Percentiles rank a stretch among this genome's conserved stretches.
phyloP scores from a whole-genome alignment of 2,888 invertebrate species.

The Dastarcus helophoroides region DNA sequence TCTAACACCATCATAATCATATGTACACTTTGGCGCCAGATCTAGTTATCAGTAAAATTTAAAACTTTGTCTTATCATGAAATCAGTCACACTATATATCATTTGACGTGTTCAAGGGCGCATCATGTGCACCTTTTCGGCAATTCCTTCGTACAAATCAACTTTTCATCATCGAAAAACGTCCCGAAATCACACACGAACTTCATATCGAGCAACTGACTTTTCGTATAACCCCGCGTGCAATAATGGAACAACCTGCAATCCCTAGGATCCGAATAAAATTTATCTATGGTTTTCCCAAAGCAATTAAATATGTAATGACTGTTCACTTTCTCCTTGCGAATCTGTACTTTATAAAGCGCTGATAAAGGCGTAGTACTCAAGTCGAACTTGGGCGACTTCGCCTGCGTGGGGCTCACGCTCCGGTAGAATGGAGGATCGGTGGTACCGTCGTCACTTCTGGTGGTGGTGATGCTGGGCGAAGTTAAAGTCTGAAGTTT shows the following conservation, averaged over 20 bases:
- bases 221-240: conserved; percentile 44
- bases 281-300: conserved; percentile 42
- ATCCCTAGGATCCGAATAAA: conserved; percentile 46
- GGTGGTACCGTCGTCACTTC: conserved; percentile 15
- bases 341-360: conserved; percentile 31
- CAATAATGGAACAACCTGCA: conserved; percentile 51
- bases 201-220: conserved; percentile 46
- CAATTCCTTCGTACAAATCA: conserved; percentile 39
- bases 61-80: too few relatives aligned
- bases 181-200: conserved; percentile 49
- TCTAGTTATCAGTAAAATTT: too few relatives aligned
- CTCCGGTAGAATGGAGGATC: conserved; percentile 31
- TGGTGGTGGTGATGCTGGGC: not conserved
- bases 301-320: conserved; percentile 42
- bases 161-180: conserved; percentile 41
- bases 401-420: conserved; percentile 31
- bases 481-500: conserved; percentile 5
- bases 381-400: conserved; percentile 20
- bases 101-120: too few relatives aligned
- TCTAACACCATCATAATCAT: too few relatives aligned
- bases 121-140: conserved; percentile 33
- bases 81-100: too few relatives aligned
- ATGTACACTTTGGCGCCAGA: too few relatives aligned
- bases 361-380: conserved; percentile 31
- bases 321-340: conserved; percentile 16